Conservation (phyloP, 2,113 vertebrate species). For the Bungarus multicinctus region DNA sequence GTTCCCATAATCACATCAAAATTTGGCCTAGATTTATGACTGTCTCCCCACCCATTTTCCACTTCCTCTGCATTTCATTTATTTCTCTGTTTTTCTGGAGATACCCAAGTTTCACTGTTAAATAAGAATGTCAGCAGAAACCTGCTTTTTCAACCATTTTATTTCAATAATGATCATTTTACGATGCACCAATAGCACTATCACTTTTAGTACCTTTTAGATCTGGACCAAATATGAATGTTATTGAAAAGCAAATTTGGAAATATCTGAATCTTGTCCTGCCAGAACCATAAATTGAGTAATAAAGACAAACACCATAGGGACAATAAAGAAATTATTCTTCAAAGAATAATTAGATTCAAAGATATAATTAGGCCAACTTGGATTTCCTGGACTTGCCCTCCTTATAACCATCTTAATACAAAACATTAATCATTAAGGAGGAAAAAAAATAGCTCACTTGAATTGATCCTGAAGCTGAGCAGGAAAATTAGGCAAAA, state of each 20-base stretch:
- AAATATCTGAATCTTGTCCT: neutral
- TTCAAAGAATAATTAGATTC: neutral
- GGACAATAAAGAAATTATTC: conserved; percentile 16
- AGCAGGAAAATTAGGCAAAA: conserved; percentile 43
- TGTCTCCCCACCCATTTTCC: neutral
- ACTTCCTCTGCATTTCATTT: neutral
- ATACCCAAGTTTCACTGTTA: neutral
- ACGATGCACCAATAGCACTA: neutral
- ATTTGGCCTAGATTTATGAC: neutral
- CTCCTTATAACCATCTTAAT: conserved; percentile 47
- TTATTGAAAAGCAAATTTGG: neutral
- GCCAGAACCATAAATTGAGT: neutral
- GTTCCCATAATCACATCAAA: neutral
- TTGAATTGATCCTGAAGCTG: conserved; percentile 43
- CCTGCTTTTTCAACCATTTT: neutral
- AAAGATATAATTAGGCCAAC: conserved; percentile 36
- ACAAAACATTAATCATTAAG: conserved; percentile 58
- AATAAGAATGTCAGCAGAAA: neutral
- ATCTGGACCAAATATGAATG: neutral
- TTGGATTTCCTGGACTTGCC: conserved; percentile 37
- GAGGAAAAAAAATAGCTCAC: conserved; percentile 57
- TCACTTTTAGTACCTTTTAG: neutral
- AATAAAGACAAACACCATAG: neutral
- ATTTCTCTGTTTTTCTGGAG: neutral
- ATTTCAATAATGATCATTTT: neutral